These are phyloP conservation scores for Drosophila subobscura DNA, from an alignment of 1,140 invertebrate genomes.

Conservation along the genomic window DNA sequence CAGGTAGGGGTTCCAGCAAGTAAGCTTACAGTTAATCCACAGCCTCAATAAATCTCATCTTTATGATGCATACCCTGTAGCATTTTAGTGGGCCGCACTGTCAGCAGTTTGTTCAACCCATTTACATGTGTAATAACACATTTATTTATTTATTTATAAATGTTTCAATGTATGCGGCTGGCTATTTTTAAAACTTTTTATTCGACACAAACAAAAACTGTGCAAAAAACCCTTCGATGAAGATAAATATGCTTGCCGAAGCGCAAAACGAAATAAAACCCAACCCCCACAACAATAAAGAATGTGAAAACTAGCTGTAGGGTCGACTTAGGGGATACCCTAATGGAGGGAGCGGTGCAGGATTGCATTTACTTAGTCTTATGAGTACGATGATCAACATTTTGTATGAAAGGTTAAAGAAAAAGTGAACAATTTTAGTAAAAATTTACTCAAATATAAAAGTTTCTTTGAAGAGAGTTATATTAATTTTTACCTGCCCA, in stretches of 20 bases:
- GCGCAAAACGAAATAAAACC: slow-evolving; percentile 39
- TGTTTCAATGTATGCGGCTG: slow-evolving; percentile 42
- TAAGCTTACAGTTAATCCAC: neutral
- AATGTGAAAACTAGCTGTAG: slow-evolving; percentile 9
- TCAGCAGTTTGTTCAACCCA: slow-evolving; percentile 59
- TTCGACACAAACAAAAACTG: slow-evolving; percentile 25
- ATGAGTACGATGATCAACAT: no score
- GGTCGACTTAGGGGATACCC: no score
- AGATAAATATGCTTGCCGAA: slow-evolving; percentile 57
- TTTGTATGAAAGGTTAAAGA: no score
- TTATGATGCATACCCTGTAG: neutral
- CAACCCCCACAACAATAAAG: slow-evolving; percentile 1
- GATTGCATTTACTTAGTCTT: no score
- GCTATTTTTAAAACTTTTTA: slow-evolving; percentile 55
- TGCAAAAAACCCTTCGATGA: slow-evolving; percentile 35
- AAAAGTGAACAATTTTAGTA: no score
- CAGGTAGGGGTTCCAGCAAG: no score
- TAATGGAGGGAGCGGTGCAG: no score
- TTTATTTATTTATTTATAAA: slow-evolving; percentile 17
- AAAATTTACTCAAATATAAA: no score
- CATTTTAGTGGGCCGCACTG: slow-evolving; percentile 2
- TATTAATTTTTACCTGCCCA: no score
- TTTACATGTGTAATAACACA: slow-evolving; percentile 31
- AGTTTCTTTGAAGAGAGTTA: no score
- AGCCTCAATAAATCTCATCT: neutral